Evolutionary conservation across 1,140 invertebrate genomes (phyloP).

Genomic region (Nomia melanderi): DNA sequence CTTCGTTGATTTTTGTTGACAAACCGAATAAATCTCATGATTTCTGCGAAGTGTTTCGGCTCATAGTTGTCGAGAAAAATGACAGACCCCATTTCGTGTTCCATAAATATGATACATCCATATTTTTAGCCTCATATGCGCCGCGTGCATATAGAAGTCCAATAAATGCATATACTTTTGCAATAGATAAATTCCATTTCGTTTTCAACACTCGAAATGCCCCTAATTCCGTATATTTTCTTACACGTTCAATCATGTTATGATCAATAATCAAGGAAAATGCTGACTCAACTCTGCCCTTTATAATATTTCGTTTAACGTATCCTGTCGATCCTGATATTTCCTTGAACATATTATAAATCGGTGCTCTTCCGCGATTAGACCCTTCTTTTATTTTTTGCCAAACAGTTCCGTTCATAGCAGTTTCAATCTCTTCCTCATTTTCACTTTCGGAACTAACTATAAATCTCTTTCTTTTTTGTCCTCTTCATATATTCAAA

Average conservation of each 20-base stretch:
- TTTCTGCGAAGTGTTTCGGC: constrained; percentile 67
- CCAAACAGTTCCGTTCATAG: constrained; percentile 50
- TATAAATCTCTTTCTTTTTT: constrained; percentile 29
- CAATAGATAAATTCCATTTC: background rate
- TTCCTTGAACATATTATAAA: constrained; percentile 53
- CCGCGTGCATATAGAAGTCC: background rate
- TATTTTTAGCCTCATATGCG: background rate
- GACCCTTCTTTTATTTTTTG: constrained; percentile 41
- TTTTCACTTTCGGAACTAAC: constrained; percentile 41
- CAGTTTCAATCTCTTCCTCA: constrained; percentile 38
- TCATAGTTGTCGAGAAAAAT: constrained; percentile 63
- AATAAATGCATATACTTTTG: background rate
- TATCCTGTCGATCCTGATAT: constrained; percentile 44
- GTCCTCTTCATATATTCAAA: constrained; percentile 9
- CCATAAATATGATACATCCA: no score
- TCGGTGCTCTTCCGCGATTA: constrained; percentile 40
- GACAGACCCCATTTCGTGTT: no score
- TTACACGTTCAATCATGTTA: constrained; percentile 51
- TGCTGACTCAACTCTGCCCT: no score
- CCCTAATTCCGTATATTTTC: constrained; percentile 42
- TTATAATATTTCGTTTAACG: constrained; percentile 37
- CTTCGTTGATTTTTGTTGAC: constrained; percentile 65
- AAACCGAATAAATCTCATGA: constrained; percentile 70
- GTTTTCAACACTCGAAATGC: no score
- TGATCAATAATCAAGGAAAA: no score